Conservation (phyloP, 2,113 vertebrate species). For the Perccottus glenii region DNA sequence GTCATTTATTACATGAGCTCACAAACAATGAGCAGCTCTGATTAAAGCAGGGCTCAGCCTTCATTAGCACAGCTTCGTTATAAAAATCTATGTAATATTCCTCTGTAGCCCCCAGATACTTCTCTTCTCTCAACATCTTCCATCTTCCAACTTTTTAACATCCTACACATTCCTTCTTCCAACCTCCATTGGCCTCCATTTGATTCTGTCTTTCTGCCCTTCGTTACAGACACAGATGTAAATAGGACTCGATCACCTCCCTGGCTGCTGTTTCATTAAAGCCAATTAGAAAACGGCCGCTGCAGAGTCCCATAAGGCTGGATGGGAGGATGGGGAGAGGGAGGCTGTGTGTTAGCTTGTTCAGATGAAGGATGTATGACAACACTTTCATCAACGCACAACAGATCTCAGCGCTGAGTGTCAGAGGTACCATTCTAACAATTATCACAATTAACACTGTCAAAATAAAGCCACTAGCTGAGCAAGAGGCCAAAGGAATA, state of each 20-base stretch:
- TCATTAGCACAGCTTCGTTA: constrained; percentile 58
- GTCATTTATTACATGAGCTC: constrained; percentile 49
- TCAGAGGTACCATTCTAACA: constrained; percentile 80
- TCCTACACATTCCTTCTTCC: neutral
- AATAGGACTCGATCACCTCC: constrained; percentile 72
- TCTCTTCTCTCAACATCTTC: constrained; percentile 29
- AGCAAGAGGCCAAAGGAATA: constrained; percentile 67
- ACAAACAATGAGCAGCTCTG: constrained; percentile 18
- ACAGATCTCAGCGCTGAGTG: constrained; percentile 66
- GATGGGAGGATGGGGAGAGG: constrained; percentile 54
- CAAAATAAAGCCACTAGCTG: constrained; percentile 81
- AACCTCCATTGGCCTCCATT: constrained; percentile 32
- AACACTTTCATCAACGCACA: constrained; percentile 75
- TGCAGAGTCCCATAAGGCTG: constrained; percentile 71
- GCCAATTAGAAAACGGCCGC: constrained; percentile 74
- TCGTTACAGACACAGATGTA: constrained; percentile 68
- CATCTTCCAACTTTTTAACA: constrained; percentile 25
- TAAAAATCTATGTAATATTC: constrained; percentile 48
- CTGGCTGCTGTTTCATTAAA: constrained; percentile 76
- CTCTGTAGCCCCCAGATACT: constrained; percentile 26
- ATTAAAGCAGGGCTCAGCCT: constrained; percentile 36
- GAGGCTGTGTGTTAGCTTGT: constrained; percentile 64
- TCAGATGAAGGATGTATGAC: constrained; percentile 77
- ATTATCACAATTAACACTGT: constrained; percentile 83
- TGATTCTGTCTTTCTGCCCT: constrained; percentile 43